Base-by-base conservation (phyloP, 2,888 invertebrate genomes). In the Pollenia griseotomentosa region DNA sequence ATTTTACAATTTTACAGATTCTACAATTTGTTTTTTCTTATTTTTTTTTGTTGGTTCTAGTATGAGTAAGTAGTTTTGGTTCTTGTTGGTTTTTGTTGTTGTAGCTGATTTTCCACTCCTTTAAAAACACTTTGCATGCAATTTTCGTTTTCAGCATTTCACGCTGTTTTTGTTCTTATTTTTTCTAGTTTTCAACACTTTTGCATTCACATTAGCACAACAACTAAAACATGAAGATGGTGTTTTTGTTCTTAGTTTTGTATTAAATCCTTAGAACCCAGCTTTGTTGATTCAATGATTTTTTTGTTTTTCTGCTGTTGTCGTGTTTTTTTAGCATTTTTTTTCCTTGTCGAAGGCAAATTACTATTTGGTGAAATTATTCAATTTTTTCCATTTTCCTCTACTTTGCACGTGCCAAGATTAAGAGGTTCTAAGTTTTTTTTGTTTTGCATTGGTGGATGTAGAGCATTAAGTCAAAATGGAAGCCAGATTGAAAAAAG, bases 51-150 rank as follows among this genome's bases (percentile, higher is more conserved):
- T 19, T 4, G 11, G 12, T 61, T 61, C 1, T 48, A 66, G 23
- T 44, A 55, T 19, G n/a, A 51, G 44, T 16, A 2, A 48, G 53
- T 53, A 61, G 10, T 63, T 79, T 10, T 48, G 57, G 40, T 68
- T 61, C 8, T 63, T 51, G 5, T 9, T 33, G 51, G 75, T 61
- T 79, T 51, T 63, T 63, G 71, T 33, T 63, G 7, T 40, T 65
- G 16, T 16, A 4, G 66, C 57, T 77, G 77, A 77, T 68, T 83
- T 77, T 83, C 61, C n/a, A 71, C 77, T 83, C 70, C 70, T 83
- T 83, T 83, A 75, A 48, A 70, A 77, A 71, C 77, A 83, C 70
- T 75, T 83, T 77, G 74, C 79, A 85, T 74, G 57, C 73, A 79
- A 78, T 73, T 84, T 79, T 79, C 16, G 48, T 79, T 70, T 59